Base-by-base conservation (phyloP, 2,888 invertebrate genomes). In the Liposcelis brunnea region DNA sequence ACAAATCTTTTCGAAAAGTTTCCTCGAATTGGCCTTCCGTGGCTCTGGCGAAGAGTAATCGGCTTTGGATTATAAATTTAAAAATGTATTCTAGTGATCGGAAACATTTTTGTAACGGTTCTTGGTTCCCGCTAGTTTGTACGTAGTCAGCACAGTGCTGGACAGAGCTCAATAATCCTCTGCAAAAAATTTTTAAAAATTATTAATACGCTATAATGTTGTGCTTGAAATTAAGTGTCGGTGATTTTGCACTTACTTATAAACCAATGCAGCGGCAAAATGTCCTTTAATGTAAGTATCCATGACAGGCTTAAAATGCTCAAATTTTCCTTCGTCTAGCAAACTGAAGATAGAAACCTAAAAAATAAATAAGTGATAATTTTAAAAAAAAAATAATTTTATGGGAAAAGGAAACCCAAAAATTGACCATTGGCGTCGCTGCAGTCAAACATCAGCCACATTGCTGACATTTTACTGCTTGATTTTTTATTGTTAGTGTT, bases 201-300 rank as follows among this genome's bases (percentile, higher is more conserved):
- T 37, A 33, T n/a, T 2, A 42, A 21, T 18, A 26, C 8, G n/a
- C 12, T 26, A 37, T n/a, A 38, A 16, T 45, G 10, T 14, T 4
- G n/a, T 15, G 36, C 7, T 44, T n/a, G 35, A 32, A 34, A 18
- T 26, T 8, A 26, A 26, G 4, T 26, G 4, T 26, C 8, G 8
- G 4, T 26, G 4, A 26, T 26, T 26, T 26, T 6, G 8, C 4
- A 26, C 74, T 66, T 65, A 83, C 83, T 89, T 90, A 65, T 93
- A 91, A 14, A 93, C 93, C 11, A 94, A 69, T 0, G 93, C 89
- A 1, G 91, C 91, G 0, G 93, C 89, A 65, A 95, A 94, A 61
- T 91, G 91, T 52, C 86, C 84, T 53, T 83, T 82, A 44, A 94
- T 90, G 58, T 95, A 95, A 1, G 86, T 86, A 57, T 94, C 90